A percentile compares a stretch with the other conserved stretches of the same genome.
Conservation (phyloP, 2,888 invertebrate genomes). For the Brachypalpus laphriformis region DNA sequence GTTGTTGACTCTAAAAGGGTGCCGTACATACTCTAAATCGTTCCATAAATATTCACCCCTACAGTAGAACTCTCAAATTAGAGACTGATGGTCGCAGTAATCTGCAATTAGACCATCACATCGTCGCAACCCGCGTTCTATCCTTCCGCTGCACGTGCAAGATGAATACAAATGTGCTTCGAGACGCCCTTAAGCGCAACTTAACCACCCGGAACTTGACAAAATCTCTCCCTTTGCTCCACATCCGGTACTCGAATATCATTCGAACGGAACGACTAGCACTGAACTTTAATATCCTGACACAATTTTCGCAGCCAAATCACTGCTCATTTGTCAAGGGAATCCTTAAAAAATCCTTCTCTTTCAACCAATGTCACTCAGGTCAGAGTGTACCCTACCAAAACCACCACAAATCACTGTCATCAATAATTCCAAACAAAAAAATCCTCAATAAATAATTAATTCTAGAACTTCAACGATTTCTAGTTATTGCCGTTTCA, state of each 20-base stretch:
- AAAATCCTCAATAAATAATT: conserved; percentile 30
- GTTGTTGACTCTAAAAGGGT: no score
- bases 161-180: conserved; percentile 18
- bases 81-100: neutral
- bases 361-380: conserved; percentile 7
- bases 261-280: neutral
- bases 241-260: neutral
- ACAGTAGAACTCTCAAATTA: no score
- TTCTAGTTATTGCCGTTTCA: conserved; percentile 3
- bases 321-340: conserved; percentile 12
- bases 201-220: conserved; percentile 20
- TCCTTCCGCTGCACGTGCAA: conserved; percentile 2
- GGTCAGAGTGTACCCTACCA: neutral
- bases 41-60: no score
- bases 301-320: neutral
- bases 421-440: conserved; percentile 23
- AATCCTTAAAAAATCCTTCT: neutral
- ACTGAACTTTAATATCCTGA: conserved; percentile 1
- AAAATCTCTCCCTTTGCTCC: neutral
- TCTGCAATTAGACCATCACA: conserved; percentile 4
- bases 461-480: conserved; percentile 21
- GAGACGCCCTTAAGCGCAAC: neutral
- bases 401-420: conserved; percentile 22
- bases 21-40: no score
- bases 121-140: no score